Conservation (phyloP, 2,888 invertebrate species). For the Teleiodes luculella region DNA sequence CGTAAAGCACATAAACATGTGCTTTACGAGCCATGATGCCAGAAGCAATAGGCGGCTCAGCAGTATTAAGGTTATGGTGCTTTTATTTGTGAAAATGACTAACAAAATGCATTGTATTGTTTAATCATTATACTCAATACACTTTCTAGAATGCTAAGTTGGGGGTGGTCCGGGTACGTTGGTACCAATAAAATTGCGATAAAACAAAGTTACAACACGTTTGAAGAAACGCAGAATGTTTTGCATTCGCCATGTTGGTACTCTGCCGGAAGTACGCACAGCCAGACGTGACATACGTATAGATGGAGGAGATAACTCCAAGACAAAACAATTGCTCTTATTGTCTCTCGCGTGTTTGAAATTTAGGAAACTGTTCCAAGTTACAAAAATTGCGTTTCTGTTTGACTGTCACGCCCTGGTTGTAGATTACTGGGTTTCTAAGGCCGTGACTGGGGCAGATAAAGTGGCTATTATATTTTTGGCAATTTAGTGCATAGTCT, state of each 20-base stretch:
- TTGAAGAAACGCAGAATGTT: conserved; percentile 2
- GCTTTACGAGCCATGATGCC: no score
- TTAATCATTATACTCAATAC: no score
- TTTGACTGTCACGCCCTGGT: conserved; percentile 13
- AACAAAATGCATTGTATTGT: no score
- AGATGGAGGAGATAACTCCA: conserved; percentile 16
- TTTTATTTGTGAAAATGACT: no score
- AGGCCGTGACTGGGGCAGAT: neutral
- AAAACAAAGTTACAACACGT: neutral
- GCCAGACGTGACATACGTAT: conserved; percentile 16
- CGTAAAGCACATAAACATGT: no score
- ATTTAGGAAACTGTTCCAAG: conserved; percentile 13
- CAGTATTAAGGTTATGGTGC: no score
- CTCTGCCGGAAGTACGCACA: conserved; percentile 8
- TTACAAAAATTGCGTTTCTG: conserved; percentile 3
- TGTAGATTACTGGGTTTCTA: conserved; percentile 12
- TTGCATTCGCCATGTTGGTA: neutral
- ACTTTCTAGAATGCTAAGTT: no score
- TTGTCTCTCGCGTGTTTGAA: conserved; percentile 21
- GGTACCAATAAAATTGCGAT: neutral
- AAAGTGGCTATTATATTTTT: neutral
- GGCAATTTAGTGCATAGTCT: neutral
- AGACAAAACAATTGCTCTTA: conserved; percentile 22
- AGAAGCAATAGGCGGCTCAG: no score
- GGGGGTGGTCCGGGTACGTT: no score